Percentiles rank a stretch among this genome's conserved stretches.
These are phyloP conservation scores for Bedellia somnulentella DNA, from an alignment of 2,888 invertebrate species.

Conservation along the genomic window DNA sequence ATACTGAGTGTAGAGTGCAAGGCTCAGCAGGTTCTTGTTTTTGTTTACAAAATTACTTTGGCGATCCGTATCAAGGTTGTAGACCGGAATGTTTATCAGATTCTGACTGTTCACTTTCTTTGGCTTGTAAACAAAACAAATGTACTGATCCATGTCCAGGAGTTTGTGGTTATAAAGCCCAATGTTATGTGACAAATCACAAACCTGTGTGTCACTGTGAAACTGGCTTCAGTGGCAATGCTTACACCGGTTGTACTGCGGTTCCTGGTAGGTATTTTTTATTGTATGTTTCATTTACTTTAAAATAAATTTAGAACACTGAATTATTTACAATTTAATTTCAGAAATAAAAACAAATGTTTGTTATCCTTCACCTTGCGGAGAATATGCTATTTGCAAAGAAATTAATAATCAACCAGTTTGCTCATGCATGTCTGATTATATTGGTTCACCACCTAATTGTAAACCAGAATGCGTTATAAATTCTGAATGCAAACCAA, in stretches of 20 bases:
- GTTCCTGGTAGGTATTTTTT: conserved; percentile 27
- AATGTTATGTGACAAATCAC: conserved; percentile 68
- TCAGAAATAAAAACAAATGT: conserved; percentile 36
- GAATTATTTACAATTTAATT: conserved; percentile 12
- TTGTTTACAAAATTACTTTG: conserved; percentile 70
- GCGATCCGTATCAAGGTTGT: conserved; percentile 77
- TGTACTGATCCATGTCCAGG: conserved; percentile 71
- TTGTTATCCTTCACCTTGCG: conserved; percentile 76
- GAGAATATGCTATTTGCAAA: conserved; percentile 70
- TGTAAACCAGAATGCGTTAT: conserved; percentile 68
- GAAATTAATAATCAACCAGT: conserved; percentile 71
- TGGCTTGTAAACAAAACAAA: conserved; percentile 66
- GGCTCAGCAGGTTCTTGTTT: conserved; percentile 73
- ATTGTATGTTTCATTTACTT: not conserved
- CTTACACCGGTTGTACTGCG: conserved; percentile 55
- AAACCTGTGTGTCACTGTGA: conserved; percentile 66
- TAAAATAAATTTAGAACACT: not conserved
- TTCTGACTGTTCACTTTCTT: conserved; percentile 65
- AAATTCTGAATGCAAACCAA: conserved; percentile 66
- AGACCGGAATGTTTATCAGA: conserved; percentile 69
- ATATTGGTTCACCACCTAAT: conserved; percentile 66
- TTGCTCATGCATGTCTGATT: conserved; percentile 70
- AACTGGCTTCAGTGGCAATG: conserved; percentile 67
- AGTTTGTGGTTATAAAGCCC: conserved; percentile 68
- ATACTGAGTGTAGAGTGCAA: conserved; percentile 74